phyloP scores from a whole-genome alignment of 2,113 vertebrate genomes.

The Cathartes aura region DNA sequence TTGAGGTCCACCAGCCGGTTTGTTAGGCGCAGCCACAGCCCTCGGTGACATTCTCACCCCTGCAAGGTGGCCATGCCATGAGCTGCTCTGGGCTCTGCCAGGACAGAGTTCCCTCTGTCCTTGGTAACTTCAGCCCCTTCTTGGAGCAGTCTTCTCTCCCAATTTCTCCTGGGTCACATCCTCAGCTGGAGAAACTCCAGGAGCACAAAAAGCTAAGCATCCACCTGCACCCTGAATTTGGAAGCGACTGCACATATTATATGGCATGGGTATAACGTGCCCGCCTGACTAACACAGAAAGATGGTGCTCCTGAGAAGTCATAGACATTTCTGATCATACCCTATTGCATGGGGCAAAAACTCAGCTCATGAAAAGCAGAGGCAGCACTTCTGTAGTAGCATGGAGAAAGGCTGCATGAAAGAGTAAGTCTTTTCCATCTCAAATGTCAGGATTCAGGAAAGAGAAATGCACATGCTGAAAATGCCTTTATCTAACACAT shows the following conservation, averaged over 20 bases:
- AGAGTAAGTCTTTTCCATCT: background rate
- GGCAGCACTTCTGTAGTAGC: background rate
- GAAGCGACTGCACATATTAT: too few species aligned
- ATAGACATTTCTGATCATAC: background rate
- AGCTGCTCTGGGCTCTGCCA: background rate
- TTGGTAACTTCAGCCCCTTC: background rate
- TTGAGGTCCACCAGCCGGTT: background rate
- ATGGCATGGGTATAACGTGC: rapidly evolving
- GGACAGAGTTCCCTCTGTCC: background rate
- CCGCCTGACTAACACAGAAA: too few species aligned
- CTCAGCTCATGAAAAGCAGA: background rate
- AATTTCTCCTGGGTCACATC: background rate
- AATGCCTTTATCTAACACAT: background rate
- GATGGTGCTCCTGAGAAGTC: too few species aligned
- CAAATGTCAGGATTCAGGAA: background rate
- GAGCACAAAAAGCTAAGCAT: background rate
- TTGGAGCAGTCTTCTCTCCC: background rate
- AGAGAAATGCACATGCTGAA: background rate
- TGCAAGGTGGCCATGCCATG: background rate
- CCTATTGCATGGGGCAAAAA: background rate
- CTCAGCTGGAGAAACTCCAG: background rate
- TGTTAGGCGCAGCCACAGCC: background rate
- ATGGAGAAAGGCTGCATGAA: background rate
- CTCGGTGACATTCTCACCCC: background rate
- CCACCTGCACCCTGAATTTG: too few species aligned